Evolutionary conservation across 1,140 invertebrate species (phyloP), one percentile per base, ranked within the genome.

Genomic region (Procambarus virginalis): DNA sequence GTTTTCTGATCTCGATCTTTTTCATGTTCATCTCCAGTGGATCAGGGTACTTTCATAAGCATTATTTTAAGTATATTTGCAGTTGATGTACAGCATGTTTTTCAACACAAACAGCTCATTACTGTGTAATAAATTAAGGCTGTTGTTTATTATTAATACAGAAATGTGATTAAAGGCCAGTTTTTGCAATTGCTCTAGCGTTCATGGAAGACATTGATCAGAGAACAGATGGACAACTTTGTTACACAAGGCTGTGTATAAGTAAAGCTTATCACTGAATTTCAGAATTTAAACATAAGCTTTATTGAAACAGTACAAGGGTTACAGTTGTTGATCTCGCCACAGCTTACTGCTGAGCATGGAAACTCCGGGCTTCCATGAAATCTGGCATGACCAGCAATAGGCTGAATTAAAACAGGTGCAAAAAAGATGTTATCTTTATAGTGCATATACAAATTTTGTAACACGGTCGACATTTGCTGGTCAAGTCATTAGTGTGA

Each of bases 1-100:
- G 78, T 70, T 55, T 51, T 68, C 55, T 73, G 45, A 82, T 58
- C 86, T 75, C 22, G 68, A 88, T 46, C 22, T 51, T 51, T 77
- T 83, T 83, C 70, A 82, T 78, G 79, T 84, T 89, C 75, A 89
- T 89, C 87, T 89, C 87, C 87, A 89, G 49, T 89, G 87, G 87
- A 89, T 89, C 87, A 89, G 87, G 87, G 87, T 89, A 89, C 81
- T 89, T 89, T 89, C 79, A 83, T 89, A 89, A 83, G 87, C 79
- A 89, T 89, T 89, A 89, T 89, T 84, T 89, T 89, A 89, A 83
- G 87, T 89, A 89, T 81, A 77, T 76, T 89, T 89, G 87, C 87
- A 89, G 80, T 89, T 89, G 85, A 86, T 86, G 87, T 89, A 84
- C 75, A 89, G 86, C 46, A 88, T 75, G 60, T 80, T 89, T 89